Conservation (phyloP, 2,888 invertebrate species). For the Caenorhabditis angaria region DNA sequence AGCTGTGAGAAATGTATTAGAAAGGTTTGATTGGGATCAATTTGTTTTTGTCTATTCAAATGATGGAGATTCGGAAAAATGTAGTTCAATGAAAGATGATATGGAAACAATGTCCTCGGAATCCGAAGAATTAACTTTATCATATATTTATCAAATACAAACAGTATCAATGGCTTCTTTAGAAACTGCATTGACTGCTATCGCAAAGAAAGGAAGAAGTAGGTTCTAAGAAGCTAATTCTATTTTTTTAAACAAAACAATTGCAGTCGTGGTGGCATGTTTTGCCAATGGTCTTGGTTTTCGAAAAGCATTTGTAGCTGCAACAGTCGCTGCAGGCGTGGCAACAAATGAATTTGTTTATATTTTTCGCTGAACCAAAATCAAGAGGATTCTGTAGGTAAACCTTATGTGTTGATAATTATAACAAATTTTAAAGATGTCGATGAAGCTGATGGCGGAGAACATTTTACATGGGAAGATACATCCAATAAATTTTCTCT, state of each 20-base stretch:
- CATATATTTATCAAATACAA: constrained; percentile 22
- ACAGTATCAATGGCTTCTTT: constrained; percentile 11
- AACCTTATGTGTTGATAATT: not conserved
- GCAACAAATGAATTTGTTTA: constrained; percentile 49
- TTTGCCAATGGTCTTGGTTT: constrained; percentile 31
- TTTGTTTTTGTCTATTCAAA: constrained; percentile 59
- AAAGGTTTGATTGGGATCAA: constrained; percentile 56
- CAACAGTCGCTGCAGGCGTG: constrained; percentile 32
- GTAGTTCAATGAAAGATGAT: constrained; percentile 42
- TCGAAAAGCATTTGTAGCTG: constrained; percentile 39
- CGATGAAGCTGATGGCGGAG: constrained; percentile 23
- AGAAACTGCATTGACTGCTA: constrained; percentile 13
- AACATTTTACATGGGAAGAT: constrained; percentile 33
- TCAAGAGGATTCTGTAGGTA: constrained; percentile 35
- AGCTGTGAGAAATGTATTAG: constrained; percentile 36
- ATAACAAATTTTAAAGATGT: constrained; percentile 15
- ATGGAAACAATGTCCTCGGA: constrained; percentile 25
- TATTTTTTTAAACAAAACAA: not conserved
- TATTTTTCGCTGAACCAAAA: constrained; percentile 46
- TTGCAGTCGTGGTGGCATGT: constrained; percentile 37
- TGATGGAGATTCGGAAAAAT: constrained; percentile 42
- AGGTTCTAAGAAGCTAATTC: not conserved
- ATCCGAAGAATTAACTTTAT: not conserved
- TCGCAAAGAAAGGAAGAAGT: constrained; percentile 31
- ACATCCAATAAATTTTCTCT: not conserved